Base-by-base conservation (phyloP, 1,140 invertebrate genomes). In the Zeugodacus cucurbitae region DNA sequence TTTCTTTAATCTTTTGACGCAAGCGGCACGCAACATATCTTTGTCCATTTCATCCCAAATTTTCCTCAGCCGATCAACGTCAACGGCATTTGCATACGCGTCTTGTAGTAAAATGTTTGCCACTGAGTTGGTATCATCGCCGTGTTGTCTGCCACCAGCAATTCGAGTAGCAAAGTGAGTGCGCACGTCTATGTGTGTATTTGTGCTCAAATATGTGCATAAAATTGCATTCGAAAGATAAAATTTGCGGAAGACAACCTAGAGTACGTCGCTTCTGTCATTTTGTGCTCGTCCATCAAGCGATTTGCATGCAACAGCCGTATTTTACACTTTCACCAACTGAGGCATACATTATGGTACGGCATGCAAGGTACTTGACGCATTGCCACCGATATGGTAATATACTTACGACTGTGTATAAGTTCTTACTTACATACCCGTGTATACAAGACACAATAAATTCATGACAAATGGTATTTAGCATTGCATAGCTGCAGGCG, bases 311-410 rank as follows among this genome's bases (percentile, higher is more conserved):
- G n/a, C n/a, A n/a, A n/a, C n/a, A n/a, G n/a, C n/a, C n/a, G n/a
- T n/a, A n/a, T n/a, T n/a, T n/a, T n/a, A n/a, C n/a, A n/a, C 62
- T 64, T 29, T 64, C 62, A 64, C 62, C n/a, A 64, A 64, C 62
- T 64, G 62, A 64, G 62, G 22, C 26, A 64, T 64, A 64, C 26
- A 64, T 64, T 64, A 26, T 29, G 62, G 62, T 64, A 26, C 6
- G n/a, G 62, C 26, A 64, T 64, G 62, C 26, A 17, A 64, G 26
- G n/a, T 22, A 64, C n/a, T 64, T 64, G 26, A 29, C 62, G 26
- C 62, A 26, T n/a, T 26, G 62, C 26, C 58, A 5, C 17, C 17
- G 58, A n/a, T 59, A 59, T 59, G 58, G 6, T 20, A 14, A 59
- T 59, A 59, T 8, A 6, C 17, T 22, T 29, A 7, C 7, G 26